Conservation (phyloP, 2,797 vertebrate genomes). For the Argyrosomus regius region DNA sequence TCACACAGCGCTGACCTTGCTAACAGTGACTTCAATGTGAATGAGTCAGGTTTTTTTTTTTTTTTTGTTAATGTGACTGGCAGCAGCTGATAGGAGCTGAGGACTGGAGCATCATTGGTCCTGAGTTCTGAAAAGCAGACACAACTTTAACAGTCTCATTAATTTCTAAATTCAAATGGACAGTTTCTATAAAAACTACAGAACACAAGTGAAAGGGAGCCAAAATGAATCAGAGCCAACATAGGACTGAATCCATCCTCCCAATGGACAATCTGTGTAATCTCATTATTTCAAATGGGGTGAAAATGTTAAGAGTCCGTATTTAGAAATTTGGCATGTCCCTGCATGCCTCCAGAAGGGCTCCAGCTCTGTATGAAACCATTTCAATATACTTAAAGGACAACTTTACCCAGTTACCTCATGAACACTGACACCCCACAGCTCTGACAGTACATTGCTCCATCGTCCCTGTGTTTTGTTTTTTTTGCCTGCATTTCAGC, state of each 20-base stretch:
- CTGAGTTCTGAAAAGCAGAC: conserved; percentile 8
- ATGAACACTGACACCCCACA: not conserved
- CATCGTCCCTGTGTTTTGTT: not conserved
- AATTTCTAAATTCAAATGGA: conserved; percentile 33
- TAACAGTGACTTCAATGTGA: not conserved
- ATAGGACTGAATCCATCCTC: conserved; percentile 34
- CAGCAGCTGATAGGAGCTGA: not conserved
- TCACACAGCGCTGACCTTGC: not conserved
- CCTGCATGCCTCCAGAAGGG: conserved; percentile 18
- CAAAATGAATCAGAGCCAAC: conserved; percentile 40
- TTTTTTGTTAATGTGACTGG: not conserved
- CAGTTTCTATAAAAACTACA: conserved; percentile 26
- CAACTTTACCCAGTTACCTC: conserved; percentile 8
- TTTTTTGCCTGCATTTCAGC: not conserved
- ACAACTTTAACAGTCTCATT: conserved; percentile 7
- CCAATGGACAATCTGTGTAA: conserved; percentile 53
- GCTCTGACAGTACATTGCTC: not conserved
- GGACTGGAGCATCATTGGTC: not conserved
- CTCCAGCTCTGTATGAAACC: not conserved
- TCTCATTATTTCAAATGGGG: conserved; percentile 57
- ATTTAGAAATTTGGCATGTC: conserved; percentile 42
- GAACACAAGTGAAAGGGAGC: conserved; percentile 20
- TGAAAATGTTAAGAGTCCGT: conserved; percentile 51
- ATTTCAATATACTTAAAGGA: conserved; percentile 16
- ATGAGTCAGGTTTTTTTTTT: not conserved